Evolutionary conservation across 1,140 invertebrate species (phyloP), one percentile per base, ranked within the genome.

Genomic region (Steinernema feltiae): DNA sequence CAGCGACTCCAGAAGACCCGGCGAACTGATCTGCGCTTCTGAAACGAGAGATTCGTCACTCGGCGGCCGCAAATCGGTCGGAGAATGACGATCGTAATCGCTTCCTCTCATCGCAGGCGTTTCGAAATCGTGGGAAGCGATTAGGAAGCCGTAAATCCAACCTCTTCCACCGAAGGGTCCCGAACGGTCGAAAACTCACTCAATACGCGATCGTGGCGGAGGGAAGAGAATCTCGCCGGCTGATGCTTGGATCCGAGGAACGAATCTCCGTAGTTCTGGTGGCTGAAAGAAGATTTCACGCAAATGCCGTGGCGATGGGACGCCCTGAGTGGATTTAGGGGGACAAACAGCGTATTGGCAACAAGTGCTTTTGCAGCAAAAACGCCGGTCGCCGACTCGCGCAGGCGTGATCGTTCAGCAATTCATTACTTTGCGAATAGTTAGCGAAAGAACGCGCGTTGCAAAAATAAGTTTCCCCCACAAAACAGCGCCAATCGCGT

Each of bases 221-320:
- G 53, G 3, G 24, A 12, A 3, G 53, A 63, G 53, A 63, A 3
- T 21, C 53, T 12, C 53, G 7, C 24, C 24, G 15, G 24, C 15
- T 15, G 24, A 3, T n/a, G 7, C n/a, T 12, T 7, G 7, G 53
- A 27, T 15, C 15, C 53, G 12, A 63, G 15, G 24, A 17, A 63
- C 12, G 53, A 46, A n/a, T 46, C 41, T n/a, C 7, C 7, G 41
- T 46, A 27, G 53, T 27, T 63, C 24, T 63, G 53, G 7, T 63
- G 53, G 53, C 53, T 63, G 53, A 63, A 63, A 63, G 3, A 27
- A n/a, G n/a, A n/a, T n/a, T n/a, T n/a, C n/a, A n/a, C n/a, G n/a
- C n/a, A n/a, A n/a, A n/a, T n/a, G n/a, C n/a, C n/a, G n/a, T n/a
- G n/a, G n/a, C n/a, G n/a, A n/a, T n/a, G n/a, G n/a, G n/a, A n/a